These are phyloP conservation scores for Drosophila kikkawai DNA, from an alignment of 1,140 invertebrate genomes.

Conservation along the genomic window DNA sequence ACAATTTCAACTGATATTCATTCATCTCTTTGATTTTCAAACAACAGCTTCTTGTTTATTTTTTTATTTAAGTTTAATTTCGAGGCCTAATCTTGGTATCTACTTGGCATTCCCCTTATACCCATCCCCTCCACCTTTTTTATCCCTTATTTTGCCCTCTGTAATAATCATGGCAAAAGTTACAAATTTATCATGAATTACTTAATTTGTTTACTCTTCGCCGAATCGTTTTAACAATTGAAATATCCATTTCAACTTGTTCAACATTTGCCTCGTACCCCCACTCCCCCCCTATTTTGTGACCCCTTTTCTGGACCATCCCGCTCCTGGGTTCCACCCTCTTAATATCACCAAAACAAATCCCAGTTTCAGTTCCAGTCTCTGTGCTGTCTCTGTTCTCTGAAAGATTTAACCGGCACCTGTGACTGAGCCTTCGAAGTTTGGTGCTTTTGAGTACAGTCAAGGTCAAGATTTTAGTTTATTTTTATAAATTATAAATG, in stretches of 20 bases:
- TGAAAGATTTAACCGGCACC: slow-evolving; percentile 32
- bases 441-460: neutral
- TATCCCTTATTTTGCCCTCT: neutral
- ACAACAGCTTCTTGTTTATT: neutral
- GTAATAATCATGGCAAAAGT: slow-evolving; percentile 34
- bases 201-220: slow-evolving; percentile 66
- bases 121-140: neutral
- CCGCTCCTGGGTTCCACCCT: neutral
- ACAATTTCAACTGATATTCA: slow-evolving; percentile 1
- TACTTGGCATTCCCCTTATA: neutral
- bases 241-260: slow-evolving; percentile 55
- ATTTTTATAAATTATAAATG: neutral
- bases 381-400: neutral
- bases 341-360: neutral
- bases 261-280: slow-evolving; percentile 31
- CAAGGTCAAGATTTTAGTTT: neutral
- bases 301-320: slow-evolving; percentile 1
- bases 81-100: slow-evolving; percentile 5
- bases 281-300: neutral
- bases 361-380: neutral
- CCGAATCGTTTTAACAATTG: slow-evolving; percentile 57
- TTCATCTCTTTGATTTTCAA: neutral
- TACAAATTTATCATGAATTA: slow-evolving; percentile 67
- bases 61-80: neutral
- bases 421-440: slow-evolving; percentile 22